Evolutionary conservation across 2,888 invertebrate genomes (phyloP).

Genomic region (Augochlorella aurata): DNA sequence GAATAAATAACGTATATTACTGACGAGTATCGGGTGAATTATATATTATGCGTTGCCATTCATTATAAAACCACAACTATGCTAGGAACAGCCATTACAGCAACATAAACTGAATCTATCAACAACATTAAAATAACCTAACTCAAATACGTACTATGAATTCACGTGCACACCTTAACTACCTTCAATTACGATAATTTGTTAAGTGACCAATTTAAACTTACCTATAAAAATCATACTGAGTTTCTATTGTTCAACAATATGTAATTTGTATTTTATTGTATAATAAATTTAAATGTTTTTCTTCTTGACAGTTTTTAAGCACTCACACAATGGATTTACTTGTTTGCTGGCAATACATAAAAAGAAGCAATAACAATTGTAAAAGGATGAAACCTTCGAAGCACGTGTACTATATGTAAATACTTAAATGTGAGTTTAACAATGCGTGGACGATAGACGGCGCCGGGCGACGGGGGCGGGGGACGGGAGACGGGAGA

Average conservation of each 20-base stretch:
- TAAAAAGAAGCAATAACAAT: too few relatives aligned
- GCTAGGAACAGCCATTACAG: background rate
- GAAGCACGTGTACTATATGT: too few relatives aligned
- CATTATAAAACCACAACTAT: background rate
- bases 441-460: too few relatives aligned
- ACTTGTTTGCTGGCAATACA: background rate
- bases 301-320: too few relatives aligned
- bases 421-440: too few relatives aligned
- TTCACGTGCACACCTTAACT: background rate
- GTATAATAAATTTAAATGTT: background rate
- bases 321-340: background rate
- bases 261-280: background rate
- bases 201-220: background rate
- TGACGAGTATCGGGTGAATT: background rate
- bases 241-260: background rate
- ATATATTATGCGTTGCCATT: background rate
- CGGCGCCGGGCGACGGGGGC: too few relatives aligned
- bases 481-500: too few relatives aligned
- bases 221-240: slow-evolving; percentile 28
- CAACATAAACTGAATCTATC: background rate
- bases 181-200: background rate
- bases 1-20: too few relatives aligned
- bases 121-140: background rate
- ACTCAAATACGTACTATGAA: background rate
- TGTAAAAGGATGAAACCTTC: too few relatives aligned